Conservation (phyloP, 2,888 invertebrate species). For the Lydus trimaculatus region DNA sequence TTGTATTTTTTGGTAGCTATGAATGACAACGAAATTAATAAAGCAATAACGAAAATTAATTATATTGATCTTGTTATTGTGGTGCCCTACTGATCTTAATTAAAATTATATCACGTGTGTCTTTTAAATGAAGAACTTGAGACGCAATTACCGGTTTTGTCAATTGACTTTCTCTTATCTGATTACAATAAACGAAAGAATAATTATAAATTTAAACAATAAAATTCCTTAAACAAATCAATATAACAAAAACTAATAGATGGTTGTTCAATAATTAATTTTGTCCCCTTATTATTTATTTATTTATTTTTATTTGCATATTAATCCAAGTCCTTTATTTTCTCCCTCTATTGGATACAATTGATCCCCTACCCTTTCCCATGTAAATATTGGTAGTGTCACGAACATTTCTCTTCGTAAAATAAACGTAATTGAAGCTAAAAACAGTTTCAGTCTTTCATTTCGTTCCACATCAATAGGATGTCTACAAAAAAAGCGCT, state of each 20-base stretch:
- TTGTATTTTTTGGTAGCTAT: neutral
- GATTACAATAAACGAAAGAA: neutral
- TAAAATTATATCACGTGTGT: slow-evolving; percentile 1
- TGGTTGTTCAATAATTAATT: neutral
- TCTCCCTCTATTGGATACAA: slow-evolving; percentile 10
- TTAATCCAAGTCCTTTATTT: slow-evolving; percentile 19
- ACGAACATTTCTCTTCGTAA: slow-evolving; percentile 40
- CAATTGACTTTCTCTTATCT: neutral
- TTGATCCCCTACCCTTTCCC: slow-evolving; percentile 25
- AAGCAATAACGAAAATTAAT: slow-evolving; percentile 25
- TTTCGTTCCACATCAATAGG: neutral
- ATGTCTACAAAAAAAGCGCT: slow-evolving; percentile 16
- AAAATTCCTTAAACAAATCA: too few species aligned
- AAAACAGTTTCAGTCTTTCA: slow-evolving; percentile 15
- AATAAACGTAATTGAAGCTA: slow-evolving; percentile 33
- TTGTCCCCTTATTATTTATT: neutral
- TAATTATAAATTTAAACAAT: too few species aligned
- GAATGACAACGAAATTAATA: slow-evolving; percentile 20
- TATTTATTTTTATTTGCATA: slow-evolving; percentile 22
- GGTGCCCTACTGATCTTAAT: slow-evolving; percentile 25
- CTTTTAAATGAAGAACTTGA: neutral
- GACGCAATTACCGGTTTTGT: neutral
- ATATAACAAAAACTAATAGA: neutral
- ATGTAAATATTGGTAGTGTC: slow-evolving; percentile 34
- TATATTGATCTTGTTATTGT: slow-evolving; percentile 16